Conservation (phyloP, 2,888 invertebrate species). For the Hypomecis atomaria region DNA sequence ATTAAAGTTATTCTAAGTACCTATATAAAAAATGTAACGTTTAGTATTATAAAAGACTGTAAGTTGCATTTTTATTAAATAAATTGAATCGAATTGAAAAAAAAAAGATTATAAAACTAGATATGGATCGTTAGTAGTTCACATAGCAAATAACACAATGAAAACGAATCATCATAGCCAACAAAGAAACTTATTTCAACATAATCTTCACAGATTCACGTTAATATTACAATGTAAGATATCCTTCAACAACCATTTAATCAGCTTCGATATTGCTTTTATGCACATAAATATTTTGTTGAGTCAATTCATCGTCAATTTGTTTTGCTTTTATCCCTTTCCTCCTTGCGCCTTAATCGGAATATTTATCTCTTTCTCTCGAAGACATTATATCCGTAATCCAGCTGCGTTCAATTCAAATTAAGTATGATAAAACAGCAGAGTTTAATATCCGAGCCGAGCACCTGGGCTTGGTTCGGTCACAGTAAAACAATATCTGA, state of each 20-base stretch:
- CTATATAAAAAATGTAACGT: no score
- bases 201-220: no score
- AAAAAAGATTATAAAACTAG: no score
- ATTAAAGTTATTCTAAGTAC: no score
- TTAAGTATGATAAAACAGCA: slow-evolving; percentile 54
- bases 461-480: slow-evolving; percentile 24
- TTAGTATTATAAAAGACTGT: no score
- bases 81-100: no score
- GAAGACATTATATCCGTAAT: slow-evolving; percentile 50
- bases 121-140: no score
- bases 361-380: slow-evolving; percentile 36
- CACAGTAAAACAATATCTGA: not conserved
- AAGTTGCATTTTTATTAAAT: no score
- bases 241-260: slow-evolving; percentile 8
- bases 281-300: slow-evolving; percentile 19
- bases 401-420: slow-evolving; percentile 53
- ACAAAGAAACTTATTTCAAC: no score
- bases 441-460: slow-evolving; percentile 49
- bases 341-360: not conserved
- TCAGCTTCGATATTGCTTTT: slow-evolving; percentile 17
- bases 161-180: no score
- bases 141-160: no score
- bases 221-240: not conserved
- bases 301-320: slow-evolving; percentile 21
- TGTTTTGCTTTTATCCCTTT: slow-evolving; percentile 19